Evolutionary conservation across 2,888 invertebrate species (phyloP).

Genomic region (Ormyrus nitidulus): DNA sequence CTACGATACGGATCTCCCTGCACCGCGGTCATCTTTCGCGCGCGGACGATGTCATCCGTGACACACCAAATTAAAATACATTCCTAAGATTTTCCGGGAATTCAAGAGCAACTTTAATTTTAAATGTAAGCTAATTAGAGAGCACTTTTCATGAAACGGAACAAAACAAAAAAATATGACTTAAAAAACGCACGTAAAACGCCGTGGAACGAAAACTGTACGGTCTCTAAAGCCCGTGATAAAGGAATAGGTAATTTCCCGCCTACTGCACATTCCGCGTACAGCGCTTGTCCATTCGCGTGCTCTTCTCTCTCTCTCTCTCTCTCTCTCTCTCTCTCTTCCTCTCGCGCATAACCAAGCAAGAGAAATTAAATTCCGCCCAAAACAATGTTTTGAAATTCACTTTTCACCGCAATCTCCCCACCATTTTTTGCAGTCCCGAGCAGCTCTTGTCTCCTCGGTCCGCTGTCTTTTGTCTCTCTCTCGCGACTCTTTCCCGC

Average conservation of each 20-base stretch:
- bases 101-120: too few species aligned
- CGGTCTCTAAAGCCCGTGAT: background rate
- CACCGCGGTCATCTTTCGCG: too few species aligned
- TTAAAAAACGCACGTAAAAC: too few species aligned
- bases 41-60: too few species aligned
- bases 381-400: conserved; percentile 58
- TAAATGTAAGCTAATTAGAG: too few species aligned
- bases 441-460: background rate
- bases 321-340: conserved; percentile 10
- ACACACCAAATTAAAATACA: too few species aligned
- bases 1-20: too few species aligned
- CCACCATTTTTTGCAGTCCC: background rate
- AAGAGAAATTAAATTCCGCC: conserved; percentile 54
- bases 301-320: background rate
- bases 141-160: too few species aligned
- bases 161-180: too few species aligned
- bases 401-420: conserved; percentile 41
- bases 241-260: conserved; percentile 36
- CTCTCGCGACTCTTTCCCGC: background rate
- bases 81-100: too few species aligned
- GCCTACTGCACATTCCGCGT: background rate
- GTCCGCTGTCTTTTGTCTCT: background rate
- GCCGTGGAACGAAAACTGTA: background rate
- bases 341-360: conserved; percentile 15
- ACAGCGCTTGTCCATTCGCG: background rate